phyloP scores from a whole-genome alignment of 2,888 invertebrate genomes.

The Pandemis corylana region DNA sequence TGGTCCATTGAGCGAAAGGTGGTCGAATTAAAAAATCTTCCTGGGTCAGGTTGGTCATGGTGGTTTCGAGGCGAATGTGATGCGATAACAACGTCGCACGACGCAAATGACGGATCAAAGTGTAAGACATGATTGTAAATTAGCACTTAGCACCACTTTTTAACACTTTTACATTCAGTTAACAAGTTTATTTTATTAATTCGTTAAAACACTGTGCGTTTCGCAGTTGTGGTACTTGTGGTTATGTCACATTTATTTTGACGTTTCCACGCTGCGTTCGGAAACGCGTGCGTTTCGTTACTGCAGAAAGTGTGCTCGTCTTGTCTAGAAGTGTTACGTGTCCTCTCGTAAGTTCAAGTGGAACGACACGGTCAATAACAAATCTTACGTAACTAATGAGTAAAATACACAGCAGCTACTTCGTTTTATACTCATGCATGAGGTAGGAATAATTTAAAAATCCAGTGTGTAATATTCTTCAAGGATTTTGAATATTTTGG shows the following conservation, averaged over 20 bases:
- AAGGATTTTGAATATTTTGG: background rate
- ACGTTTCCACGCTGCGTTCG: conserved; percentile 50
- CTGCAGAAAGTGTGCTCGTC: background rate
- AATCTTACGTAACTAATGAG: conserved; percentile 10
- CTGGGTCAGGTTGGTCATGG: conserved; percentile 74
- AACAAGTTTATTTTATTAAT: conserved; percentile 45
- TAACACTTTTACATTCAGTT: conserved; percentile 57
- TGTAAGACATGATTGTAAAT: conserved; percentile 68
- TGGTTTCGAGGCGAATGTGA: conserved; percentile 71
- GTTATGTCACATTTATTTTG: conserved; percentile 69
- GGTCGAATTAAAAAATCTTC: conserved; percentile 78
- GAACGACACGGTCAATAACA: conserved; percentile 5
- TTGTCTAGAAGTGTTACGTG: conserved; percentile 22
- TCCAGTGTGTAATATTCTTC: background rate
- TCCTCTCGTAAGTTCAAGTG: background rate
- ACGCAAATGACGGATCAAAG: conserved; percentile 73
- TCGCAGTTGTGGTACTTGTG: conserved; percentile 50
- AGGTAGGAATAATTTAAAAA: background rate
- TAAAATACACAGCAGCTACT: background rate
- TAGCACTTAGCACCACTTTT: conserved; percentile 44
- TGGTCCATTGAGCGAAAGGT: conserved; percentile 75
- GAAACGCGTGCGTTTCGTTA: conserved; percentile 29
- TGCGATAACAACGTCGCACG: conserved; percentile 66
- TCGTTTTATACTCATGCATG: background rate
- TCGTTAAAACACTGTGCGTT: conserved; percentile 51